Evolutionary conservation across 2,113 vertebrate genomes (phyloP), one percentile per base, ranked within the genome.

Genomic region (Butorides virescens): DNA sequence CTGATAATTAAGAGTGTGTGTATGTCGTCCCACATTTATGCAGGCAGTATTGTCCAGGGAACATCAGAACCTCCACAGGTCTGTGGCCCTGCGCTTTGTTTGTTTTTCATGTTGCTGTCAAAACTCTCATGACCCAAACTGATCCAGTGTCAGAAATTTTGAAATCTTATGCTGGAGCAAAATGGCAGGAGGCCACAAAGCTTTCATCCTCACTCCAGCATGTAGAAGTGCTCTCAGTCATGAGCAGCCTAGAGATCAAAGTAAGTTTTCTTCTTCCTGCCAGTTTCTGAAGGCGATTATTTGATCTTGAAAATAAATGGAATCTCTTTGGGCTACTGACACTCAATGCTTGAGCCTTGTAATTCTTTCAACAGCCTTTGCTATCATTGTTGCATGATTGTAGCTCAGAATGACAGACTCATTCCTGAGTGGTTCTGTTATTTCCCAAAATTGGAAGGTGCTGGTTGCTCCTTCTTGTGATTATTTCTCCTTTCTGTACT

Each of bases 321-420:
- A 53, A 39, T 81, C 27, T 92, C 20, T 89, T 87, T 79, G 30
- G 26, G 15, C 44, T 86, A 20, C 25, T 75, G 65, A 32, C 42
- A 55, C 15, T 88, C 37, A 53, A 2, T 80, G 34, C 44, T 89
- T 70, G 63, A 92, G 46, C 27, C 42, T 91, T 76, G 68, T 65
- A 61, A 39, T 86, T 94, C 44, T 94, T 88, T 81, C 63, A 74
- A 5, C 27, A n/a, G 82, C 23, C 30, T 79, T 88, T 92, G 26
- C 32, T 52, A 5, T 67, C 47, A 20, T 5, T 66, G 32, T 49
- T 77, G 50, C 17, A 16, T 63, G 46, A 44, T 9, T 36, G 56
- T 71, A 58, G 73, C 36, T 74, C 52, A 87, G 71, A 71, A 77
- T 53, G 10, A 62, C 32, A 56, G 34, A 50, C 49, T 63, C 1